Conservation (phyloP, 2,797 vertebrate species). For the Lepilemur septentrionalis region DNA sequence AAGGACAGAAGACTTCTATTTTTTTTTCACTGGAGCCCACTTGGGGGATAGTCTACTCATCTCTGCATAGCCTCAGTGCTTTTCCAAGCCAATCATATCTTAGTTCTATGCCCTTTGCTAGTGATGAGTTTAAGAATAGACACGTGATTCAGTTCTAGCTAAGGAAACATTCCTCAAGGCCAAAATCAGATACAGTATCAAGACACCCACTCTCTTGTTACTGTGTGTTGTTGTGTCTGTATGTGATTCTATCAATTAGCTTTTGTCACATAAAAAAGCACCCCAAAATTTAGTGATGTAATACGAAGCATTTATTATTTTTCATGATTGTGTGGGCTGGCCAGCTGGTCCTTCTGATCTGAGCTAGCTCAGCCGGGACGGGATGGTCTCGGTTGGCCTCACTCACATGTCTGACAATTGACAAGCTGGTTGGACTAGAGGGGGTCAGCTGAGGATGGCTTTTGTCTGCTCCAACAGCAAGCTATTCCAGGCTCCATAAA, state of each 20-base stretch:
- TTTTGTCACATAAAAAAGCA: not conserved
- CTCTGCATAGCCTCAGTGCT: not conserved
- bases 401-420: not conserved
- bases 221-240: not conserved
- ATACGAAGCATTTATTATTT: not conserved
- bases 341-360: not conserved
- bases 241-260: not conserved
- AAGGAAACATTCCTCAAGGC: not conserved
- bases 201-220: not conserved
- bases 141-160: not conserved
- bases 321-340: not conserved
- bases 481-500: not conserved
- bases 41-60: not conserved
- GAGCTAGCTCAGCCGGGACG: not conserved
- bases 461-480: not conserved
- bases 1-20: not conserved
- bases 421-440: not conserved
- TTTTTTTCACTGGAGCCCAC: not conserved
- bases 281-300: not conserved
- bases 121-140: not conserved
- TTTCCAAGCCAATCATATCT: not conserved
- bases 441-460: not conserved
- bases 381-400: not conserved
- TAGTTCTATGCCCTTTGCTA: not conserved
- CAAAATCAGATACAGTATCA: not conserved